Evolutionary conservation across 2,113 vertebrate species (phyloP), one percentile per base, ranked within the genome.

Genomic region (Aramus guarauna): DNA sequence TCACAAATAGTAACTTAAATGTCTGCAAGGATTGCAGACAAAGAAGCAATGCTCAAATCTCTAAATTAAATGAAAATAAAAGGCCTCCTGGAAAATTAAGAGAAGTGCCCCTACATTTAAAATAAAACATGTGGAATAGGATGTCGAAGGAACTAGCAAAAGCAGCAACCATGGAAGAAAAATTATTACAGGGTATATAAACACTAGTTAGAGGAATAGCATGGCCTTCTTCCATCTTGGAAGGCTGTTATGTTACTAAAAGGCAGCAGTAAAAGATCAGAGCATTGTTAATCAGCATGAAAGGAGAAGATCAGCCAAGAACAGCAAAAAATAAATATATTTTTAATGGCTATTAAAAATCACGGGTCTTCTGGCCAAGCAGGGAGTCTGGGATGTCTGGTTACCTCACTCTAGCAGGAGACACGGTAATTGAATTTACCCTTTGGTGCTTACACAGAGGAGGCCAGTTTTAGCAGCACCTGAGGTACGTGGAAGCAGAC

Each of bases 251-350:
- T 41, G 55, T 93, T 90, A 93, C 90, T 93, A 86, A 96, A 96
- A 92, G 76, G 92, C 90, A 97, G 85, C 82, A 67, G 73, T 95
- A 95, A 96, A 94, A 90, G 88, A 90, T 96, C 92, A 95, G 91
- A 96, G 85, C 73, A 89, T 91, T 93, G 91, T 94, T 96, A 93
- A 92, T 95, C 94, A 94, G 85, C 95, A 93, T 95, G 88, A 96
- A 96, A 92, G 72, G 79, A 89, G 96, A 92, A 63, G 85, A 92
- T 58, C 75, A 58, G 89, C 94, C 94, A 96, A 97, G 83, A 94
- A 96, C 69, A 95, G 94, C 89, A 96, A 81, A 73, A 94, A 60
- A 60, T 66, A 96, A 81, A 88, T 91, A 69, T 90, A 92, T 88
- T 96, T 97, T 94, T 93, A 96, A 95, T 85, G 86, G 73, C 78